These are phyloP conservation scores for Aphelinus certus DNA, from an alignment of 1,140 invertebrate genomes.

Conservation along the genomic window DNA sequence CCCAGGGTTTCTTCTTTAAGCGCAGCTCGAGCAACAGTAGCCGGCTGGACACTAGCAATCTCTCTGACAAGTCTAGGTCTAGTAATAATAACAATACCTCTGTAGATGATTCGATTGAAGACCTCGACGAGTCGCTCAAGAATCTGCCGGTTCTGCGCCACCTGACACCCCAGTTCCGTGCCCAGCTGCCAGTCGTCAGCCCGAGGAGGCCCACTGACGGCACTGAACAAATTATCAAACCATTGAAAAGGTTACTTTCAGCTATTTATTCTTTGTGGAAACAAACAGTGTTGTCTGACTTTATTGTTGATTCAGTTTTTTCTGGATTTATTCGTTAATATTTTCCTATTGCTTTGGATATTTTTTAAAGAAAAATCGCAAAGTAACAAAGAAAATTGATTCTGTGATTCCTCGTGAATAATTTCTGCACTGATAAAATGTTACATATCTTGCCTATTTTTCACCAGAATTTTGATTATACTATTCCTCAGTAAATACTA, in stretches of 20 bases:
- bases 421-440: too few relatives aligned
- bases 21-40: slow-evolving; percentile 51
- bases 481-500: too few relatives aligned
- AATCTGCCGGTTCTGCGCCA: slow-evolving; percentile 80
- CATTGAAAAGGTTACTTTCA: slow-evolving; percentile 54
- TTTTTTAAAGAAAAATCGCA: too few relatives aligned
- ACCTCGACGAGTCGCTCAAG: slow-evolving; percentile 61
- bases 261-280: too few relatives aligned
- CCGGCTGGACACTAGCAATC: slow-evolving; percentile 57
- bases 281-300: too few relatives aligned
- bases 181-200: slow-evolving; percentile 79
- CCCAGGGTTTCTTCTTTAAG: slow-evolving; percentile 81
- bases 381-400: too few relatives aligned
- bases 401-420: too few relatives aligned
- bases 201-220: slow-evolving; percentile 67
- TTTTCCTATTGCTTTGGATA: too few relatives aligned
- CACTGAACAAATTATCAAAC: slow-evolving; percentile 61
- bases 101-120: slow-evolving; percentile 55
- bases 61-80: slow-evolving; percentile 60
- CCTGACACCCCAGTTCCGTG: slow-evolving; percentile 83
- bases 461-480: too few relatives aligned
- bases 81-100: slow-evolving; percentile 56
- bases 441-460: too few relatives aligned
- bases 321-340: too few relatives aligned
- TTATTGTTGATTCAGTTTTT: too few relatives aligned